Evolutionary conservation across 2,113 vertebrate species (phyloP), one percentile per base, ranked within the genome.

Genomic region (Podarcis raffonei): DNA sequence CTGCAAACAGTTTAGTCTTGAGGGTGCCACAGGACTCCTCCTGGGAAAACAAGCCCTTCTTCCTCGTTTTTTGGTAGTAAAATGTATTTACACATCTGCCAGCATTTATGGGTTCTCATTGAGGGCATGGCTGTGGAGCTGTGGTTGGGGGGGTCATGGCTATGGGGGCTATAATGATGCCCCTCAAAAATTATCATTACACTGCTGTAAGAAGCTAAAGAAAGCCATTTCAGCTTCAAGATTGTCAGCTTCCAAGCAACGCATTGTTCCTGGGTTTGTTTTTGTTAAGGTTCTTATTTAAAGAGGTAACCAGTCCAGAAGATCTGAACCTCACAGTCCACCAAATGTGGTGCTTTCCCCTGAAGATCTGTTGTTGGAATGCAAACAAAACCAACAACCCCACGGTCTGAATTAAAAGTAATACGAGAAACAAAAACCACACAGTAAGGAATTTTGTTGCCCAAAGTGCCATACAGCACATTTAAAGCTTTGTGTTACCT

Each of bases 391-490:
- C 0, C 1, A 62, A 62, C 18, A 62, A 20, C 59, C 0, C 0
- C 65, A 91, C 83, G 74, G 32, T 2, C 0, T n/a, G 1, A 30
- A 25, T 79, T 74, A 48, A 82, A 65, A 76, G 30, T 42, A 35
- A 25, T 27, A 71, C 69, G 42, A 69, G 71, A 71, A 87, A 71
- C 23, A 23, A 37, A 74, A 72, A 15, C 32, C 83, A 91, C 62
- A 20, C 77, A 53, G 35, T 85, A 27, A 53, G 1, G 12, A 75
- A 87, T 12, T 35, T 48, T 82, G 74, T 25, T 90, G 92, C 86
- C 89, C 93, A 91, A 35, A 85, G 90, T 48, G 91, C 85, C 59
- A 0, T 12, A 89, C 89, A 72, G 83, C 65, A 9, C 27, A 76
- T 84, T 59, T 84, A 80, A 84, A 87, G 77, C 4, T 87, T 5